Evolutionary conservation across 2,113 vertebrate species (phyloP).

Genomic region (Poeciliopsis turrubarensis): DNA sequence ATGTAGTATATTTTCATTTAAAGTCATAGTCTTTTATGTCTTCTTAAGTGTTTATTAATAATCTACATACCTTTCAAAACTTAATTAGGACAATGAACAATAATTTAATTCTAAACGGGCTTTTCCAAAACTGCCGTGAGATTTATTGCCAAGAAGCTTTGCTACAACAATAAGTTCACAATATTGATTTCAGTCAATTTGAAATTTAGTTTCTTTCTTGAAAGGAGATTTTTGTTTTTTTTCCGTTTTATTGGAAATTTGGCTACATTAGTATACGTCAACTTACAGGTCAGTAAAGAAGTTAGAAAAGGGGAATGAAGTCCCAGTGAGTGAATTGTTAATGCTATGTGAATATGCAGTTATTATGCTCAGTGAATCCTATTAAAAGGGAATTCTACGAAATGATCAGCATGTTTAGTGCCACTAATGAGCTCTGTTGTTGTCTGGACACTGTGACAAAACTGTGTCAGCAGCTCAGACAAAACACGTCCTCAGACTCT

Average conservation of each 20-base stretch:
- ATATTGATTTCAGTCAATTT: too few relatives aligned
- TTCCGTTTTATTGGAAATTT: not conserved
- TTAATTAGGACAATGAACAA: too few relatives aligned
- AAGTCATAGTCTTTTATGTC: too few relatives aligned
- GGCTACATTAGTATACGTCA: not conserved
- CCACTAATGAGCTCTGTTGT: slow-evolving; percentile 7
- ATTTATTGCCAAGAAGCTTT: too few relatives aligned
- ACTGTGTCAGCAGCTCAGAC: slow-evolving; percentile 25
- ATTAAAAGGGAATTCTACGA: not conserved
- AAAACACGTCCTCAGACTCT: slow-evolving; percentile 49
- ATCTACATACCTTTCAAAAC: too few relatives aligned
- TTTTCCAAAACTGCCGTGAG: too few relatives aligned
- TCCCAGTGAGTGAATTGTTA: not conserved
- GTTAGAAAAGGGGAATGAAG: not conserved
- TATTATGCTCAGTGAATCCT: not conserved
- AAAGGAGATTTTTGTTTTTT: too few relatives aligned
- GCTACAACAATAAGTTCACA: too few relatives aligned
- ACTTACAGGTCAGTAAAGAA: not conserved
- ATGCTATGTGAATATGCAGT: not conserved
- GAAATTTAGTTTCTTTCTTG: too few relatives aligned
- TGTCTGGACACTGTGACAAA: slow-evolving; percentile 16
- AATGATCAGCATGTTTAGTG: not conserved
- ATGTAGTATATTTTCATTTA: too few relatives aligned
- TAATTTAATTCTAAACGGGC: too few relatives aligned
- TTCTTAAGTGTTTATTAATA: too few relatives aligned